Conservation (phyloP, 2,113 vertebrate species). For the Motacilla alba region DNA sequence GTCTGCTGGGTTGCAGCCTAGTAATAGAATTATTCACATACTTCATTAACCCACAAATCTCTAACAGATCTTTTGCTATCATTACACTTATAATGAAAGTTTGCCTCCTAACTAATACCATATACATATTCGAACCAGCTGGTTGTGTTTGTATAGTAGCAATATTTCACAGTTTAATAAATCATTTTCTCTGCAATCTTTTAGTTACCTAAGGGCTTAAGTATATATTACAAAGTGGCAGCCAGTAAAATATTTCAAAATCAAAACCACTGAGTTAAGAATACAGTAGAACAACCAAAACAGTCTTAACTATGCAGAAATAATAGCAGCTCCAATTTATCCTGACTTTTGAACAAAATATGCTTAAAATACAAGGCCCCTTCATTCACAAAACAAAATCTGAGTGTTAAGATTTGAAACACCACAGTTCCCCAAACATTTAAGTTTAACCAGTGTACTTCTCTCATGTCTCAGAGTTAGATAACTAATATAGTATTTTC, state of each 20-base stretch:
- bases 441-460: background rate
- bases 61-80: background rate
- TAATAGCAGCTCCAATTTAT: background rate
- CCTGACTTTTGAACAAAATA: background rate
- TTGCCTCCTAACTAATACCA: background rate
- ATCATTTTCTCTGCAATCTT: background rate
- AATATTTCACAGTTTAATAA: background rate
- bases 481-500: background rate
- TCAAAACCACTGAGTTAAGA: background rate
- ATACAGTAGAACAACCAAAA: background rate
- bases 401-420: background rate
- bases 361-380: background rate
- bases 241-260: background rate
- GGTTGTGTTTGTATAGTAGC: background rate
- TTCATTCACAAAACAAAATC: background rate
- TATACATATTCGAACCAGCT: background rate
- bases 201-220: background rate
- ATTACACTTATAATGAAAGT: background rate
- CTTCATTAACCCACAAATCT: constrained; percentile 13
- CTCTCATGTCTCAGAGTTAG: background rate
- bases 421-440: background rate
- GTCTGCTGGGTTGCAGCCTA: background rate
- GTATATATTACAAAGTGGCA: background rate
- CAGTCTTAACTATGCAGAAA: background rate
- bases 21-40: background rate